Base-by-base conservation (phyloP, 2,888 invertebrate genomes). In the Agonopterix alstromeriana region DNA sequence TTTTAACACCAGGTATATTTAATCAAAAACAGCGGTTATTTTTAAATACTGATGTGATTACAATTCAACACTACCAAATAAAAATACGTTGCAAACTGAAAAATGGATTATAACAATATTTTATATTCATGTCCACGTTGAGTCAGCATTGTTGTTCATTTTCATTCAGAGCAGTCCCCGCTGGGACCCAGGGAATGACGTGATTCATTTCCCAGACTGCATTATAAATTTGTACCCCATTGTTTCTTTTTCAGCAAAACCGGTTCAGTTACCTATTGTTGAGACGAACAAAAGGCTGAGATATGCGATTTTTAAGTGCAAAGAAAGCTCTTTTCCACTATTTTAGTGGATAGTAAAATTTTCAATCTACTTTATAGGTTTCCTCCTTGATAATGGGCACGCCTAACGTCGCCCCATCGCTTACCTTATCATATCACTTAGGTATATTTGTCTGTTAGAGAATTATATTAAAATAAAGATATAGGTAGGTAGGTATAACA, bases 171-270 rank as follows among this genome's bases (percentile, higher is more conserved):
- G 57, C 67, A 66, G 64, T 58, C 7, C 70, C 77, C 73, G 76
- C 60, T 60, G 72, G 80, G 78, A 73, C 69, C 63, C 63, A 58
- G 69, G 14, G 64, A 70, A 69, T 78, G 78, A 78, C 79, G 82
- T 82, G 81, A 85, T 83, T 84, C 79, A 82, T 81, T 82, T 73
- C 73, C 73, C 77, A 75, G 77, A 78, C 79, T 82, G 80, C 78
- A 83, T 83, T 84, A 83, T 82, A 83, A 82, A 85, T 84, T 84
- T 83, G 82, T 82, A 75, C 74, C 63, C 76, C 70, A 77, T 82
- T 84, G 82, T 83, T 82, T 82, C 79, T 81, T 81, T 79, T 79
- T 71, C 72, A 78, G 67, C 71, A 71, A 76, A 27, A 73, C 76
- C 74, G 76, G 71, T 77, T 74, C 79, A 73, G 76, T 73, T 75